These are phyloP conservation scores for Ridgeia piscesae DNA, from an alignment of 1,140 invertebrate genomes.

Conservation along the genomic window DNA sequence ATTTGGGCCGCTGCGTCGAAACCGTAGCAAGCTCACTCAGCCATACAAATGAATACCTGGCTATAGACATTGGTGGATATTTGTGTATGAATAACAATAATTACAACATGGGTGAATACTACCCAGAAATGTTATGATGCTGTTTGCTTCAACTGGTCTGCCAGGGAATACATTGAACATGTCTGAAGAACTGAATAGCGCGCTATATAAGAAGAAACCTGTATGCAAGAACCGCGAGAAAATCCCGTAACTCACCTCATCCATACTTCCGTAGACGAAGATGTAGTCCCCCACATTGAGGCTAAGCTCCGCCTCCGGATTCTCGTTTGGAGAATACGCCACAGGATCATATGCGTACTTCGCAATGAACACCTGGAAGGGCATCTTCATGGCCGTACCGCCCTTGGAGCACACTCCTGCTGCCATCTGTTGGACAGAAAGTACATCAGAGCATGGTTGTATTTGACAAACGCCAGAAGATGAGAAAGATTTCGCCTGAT, in stretches of 20 bases:
- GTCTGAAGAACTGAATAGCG: no score
- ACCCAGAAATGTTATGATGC: no score
- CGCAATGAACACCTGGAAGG: conserved; percentile 54
- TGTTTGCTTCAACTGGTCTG: no score
- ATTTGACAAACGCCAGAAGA: not conserved
- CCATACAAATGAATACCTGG: no score
- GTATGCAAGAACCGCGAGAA: not conserved
- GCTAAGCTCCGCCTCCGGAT: conserved; percentile 90
- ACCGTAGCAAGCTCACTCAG: no score
- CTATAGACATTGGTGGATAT: no score
- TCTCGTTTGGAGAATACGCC: conserved; percentile 81
- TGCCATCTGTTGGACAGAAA: not conserved
- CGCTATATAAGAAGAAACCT: no score
- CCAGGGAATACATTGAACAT: no score
- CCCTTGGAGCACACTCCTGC: not conserved
- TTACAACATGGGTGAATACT: no score
- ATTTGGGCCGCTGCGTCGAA: no score
- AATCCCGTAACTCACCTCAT: conserved; percentile 61
- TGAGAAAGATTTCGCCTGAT: no score
- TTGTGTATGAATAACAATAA: no score
- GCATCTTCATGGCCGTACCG: conserved; percentile 2
- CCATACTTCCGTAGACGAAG: conserved; percentile 89
- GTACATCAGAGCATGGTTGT: not conserved
- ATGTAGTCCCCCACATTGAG: conserved; percentile 95
- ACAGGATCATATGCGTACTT: conserved; percentile 94